Evolutionary conservation across 2,113 vertebrate species (phyloP).

Genomic region (Notarius lentiginosus): DNA sequence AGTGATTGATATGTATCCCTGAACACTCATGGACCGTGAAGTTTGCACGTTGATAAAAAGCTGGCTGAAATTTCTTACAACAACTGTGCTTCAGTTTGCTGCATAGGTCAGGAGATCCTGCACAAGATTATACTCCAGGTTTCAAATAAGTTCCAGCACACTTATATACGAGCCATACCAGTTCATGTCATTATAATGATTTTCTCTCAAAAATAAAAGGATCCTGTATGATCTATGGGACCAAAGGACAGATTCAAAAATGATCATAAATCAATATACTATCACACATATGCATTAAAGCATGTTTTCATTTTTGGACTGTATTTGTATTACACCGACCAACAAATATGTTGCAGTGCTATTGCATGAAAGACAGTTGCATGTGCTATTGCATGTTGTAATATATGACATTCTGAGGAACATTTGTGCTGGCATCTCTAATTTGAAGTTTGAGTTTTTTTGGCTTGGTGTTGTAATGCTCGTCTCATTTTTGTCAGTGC

Average conservation of each 20-base stretch:
- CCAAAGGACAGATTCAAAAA: not conserved
- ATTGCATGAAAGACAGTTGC: slow-evolving; percentile 39
- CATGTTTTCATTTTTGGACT: not conserved
- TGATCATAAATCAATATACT: not conserved
- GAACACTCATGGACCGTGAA: not conserved
- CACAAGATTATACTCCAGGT: not conserved
- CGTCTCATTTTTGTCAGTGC: slow-evolving; percentile 64
- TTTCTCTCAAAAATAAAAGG: not conserved
- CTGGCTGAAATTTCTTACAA: slow-evolving; percentile 31
- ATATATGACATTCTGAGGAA: slow-evolving; percentile 49
- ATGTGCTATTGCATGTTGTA: slow-evolving; percentile 46
- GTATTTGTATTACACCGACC: not conserved
- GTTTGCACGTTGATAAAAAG: slow-evolving; percentile 26
- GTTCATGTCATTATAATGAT: not conserved
- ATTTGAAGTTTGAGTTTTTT: slow-evolving; percentile 55
- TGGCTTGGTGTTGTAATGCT: slow-evolving; percentile 54
- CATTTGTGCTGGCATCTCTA: slow-evolving; percentile 56
- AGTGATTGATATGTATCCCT: slow-evolving; percentile 34
- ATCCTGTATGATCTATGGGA: not conserved
- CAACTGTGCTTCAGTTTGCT: slow-evolving; percentile 7
- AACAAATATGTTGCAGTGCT: not conserved
- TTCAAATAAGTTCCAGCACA: not conserved
- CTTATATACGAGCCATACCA: not conserved
- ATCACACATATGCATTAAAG: not conserved
- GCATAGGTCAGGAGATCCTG: not conserved